phyloP scores from a whole-genome alignment of 2,797 vertebrate species.

The Manis pentadactyla region DNA sequence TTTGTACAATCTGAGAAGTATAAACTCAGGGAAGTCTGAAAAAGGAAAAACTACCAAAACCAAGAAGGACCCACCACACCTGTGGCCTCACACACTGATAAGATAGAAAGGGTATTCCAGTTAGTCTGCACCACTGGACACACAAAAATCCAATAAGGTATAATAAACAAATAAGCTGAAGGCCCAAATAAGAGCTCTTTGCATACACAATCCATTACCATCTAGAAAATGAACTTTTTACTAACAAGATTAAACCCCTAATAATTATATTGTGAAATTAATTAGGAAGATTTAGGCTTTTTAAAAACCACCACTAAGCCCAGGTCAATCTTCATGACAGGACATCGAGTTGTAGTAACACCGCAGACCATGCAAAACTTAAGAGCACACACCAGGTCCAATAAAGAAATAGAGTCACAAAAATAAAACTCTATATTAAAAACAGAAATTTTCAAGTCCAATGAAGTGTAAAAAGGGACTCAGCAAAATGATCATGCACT shows the following conservation, averaged over 20 bases:
- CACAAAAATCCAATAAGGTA: background rate
- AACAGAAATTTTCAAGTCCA: background rate
- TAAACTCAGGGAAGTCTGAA: background rate
- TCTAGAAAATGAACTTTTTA: background rate
- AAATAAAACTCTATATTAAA: background rate
- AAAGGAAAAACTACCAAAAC: background rate
- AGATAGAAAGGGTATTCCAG: background rate
- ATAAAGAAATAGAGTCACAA: background rate
- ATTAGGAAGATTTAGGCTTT: background rate
- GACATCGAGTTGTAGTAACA: background rate
- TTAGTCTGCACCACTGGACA: background rate
- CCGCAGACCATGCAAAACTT: background rate
- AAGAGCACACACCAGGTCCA: background rate
- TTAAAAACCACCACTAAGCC: background rate
- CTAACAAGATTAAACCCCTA: background rate
- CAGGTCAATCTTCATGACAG: background rate
- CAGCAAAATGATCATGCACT: background rate
- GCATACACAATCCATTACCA: background rate
- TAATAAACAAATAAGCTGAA: background rate
- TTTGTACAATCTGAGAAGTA: background rate
- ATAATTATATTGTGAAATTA: background rate
- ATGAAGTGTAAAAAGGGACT: background rate
- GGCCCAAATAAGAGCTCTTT: background rate
- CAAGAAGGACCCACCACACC: background rate
- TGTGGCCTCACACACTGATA: background rate